Conservation (phyloP, 2,888 invertebrate species). For the Ptilodon capucinus region DNA sequence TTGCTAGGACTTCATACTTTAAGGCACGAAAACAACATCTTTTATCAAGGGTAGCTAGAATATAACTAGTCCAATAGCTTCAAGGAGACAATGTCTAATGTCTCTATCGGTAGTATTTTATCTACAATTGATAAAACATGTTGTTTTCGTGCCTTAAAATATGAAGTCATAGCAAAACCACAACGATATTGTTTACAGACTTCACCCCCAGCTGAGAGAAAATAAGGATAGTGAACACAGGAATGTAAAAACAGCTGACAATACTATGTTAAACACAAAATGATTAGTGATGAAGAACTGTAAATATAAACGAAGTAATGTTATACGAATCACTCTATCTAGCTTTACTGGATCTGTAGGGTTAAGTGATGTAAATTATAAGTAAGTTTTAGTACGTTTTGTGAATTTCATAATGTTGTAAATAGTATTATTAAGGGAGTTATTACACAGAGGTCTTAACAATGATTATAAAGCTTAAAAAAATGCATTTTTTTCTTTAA, state of each 20-base stretch:
- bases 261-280: slow-evolving; percentile 76
- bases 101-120: too few species aligned
- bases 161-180: too few species aligned
- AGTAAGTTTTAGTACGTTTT: slow-evolving; percentile 56
- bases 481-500: not conserved
- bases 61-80: too few species aligned
- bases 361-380: slow-evolving; percentile 71
- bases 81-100: too few species aligned
- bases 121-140: too few species aligned
- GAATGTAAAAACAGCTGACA: slow-evolving; percentile 78
- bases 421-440: slow-evolving; percentile 47
- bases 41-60: too few species aligned
- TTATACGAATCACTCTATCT: slow-evolving; percentile 76
- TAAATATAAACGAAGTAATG: slow-evolving; percentile 61
- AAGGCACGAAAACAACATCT: too few species aligned
- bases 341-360: slow-evolving; percentile 59
- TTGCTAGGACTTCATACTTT: too few species aligned
- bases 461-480: not conserved
- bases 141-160: too few species aligned
- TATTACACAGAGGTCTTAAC: slow-evolving; percentile 32
- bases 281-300: slow-evolving; percentile 55
- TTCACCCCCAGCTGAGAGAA: slow-evolving; percentile 41
- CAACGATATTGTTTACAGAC: too few species aligned
- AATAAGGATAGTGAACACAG: slow-evolving; percentile 59
- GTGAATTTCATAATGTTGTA: slow-evolving; percentile 58